phyloP scores from a whole-genome alignment of 2,797 vertebrate species.

The Mus spretus region DNA sequence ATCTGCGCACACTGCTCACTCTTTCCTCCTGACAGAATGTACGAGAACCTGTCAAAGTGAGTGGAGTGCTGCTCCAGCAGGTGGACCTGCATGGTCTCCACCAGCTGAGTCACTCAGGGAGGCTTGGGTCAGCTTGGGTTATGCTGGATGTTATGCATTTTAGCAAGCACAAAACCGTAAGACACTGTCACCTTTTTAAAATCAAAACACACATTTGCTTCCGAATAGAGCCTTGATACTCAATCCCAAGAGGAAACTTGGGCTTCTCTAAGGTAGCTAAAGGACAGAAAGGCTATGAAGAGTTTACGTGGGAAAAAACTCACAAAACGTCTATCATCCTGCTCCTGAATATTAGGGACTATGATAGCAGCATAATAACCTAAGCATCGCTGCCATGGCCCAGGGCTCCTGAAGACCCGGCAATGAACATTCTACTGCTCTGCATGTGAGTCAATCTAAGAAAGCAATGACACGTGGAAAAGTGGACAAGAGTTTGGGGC shows the following conservation, averaged over 20 bases:
- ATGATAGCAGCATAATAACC: background rate
- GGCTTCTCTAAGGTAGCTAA: constrained; percentile 16
- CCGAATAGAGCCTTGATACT: background rate
- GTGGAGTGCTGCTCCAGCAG: background rate
- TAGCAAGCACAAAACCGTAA: background rate
- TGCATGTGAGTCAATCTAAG: background rate
- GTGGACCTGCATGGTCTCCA: background rate
- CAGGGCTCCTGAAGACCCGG: background rate
- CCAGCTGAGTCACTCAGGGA: background rate
- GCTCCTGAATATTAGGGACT: background rate
- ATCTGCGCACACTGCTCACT: background rate
- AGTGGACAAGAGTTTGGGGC: background rate
- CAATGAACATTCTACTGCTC: background rate
- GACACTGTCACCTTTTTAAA: background rate
- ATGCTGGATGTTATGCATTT: background rate
- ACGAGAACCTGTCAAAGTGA: constrained; percentile 21
- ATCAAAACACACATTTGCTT: constrained; percentile 5
- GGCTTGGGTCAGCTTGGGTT: background rate
- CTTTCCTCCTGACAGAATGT: background rate
- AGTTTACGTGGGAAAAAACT: background rate
- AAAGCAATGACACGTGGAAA: background rate
- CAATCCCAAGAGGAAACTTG: background rate
- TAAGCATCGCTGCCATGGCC: background rate
- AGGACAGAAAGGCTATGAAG: constrained; percentile 18
- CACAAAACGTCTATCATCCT: background rate